Conservation (phyloP, 2,888 invertebrate species). For the Meganola albula region DNA sequence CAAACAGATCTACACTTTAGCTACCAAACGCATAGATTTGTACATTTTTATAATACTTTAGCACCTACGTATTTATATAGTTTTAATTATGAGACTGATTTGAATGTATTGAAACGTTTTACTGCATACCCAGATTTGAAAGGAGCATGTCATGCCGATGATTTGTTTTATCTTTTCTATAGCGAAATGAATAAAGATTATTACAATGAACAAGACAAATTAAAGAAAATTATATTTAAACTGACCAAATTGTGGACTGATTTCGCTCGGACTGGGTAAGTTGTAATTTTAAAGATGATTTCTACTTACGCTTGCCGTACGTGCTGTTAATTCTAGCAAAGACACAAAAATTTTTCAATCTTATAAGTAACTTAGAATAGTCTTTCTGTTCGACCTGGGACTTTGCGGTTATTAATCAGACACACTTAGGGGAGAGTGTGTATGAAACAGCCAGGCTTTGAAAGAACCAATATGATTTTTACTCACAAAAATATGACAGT, state of each 20-base stretch:
- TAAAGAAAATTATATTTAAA: slow-evolving; percentile 44
- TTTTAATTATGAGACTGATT: slow-evolving; percentile 47
- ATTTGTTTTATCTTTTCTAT: slow-evolving; percentile 63
- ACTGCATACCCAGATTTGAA: slow-evolving; percentile 19
- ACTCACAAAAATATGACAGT: too few species aligned
- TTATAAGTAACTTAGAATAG: too few species aligned
- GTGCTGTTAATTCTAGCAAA: too few species aligned
- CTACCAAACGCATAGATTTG: slow-evolving; percentile 44
- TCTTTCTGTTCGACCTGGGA: too few species aligned
- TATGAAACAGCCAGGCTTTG: too few species aligned
- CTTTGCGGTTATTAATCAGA: too few species aligned
- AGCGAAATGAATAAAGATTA: slow-evolving; percentile 44
- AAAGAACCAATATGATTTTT: too few species aligned
- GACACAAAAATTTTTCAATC: too few species aligned
- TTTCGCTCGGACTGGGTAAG: slow-evolving; percentile 64
- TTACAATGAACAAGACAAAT: slow-evolving; percentile 38
- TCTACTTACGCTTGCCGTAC: too few species aligned
- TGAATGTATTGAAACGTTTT: slow-evolving; percentile 45
- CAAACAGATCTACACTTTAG: slow-evolving; percentile 42
- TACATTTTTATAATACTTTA: slow-evolving; percentile 33
- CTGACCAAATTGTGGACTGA: slow-evolving; percentile 65
- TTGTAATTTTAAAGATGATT: slow-evolving; percentile 1
- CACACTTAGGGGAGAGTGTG: too few species aligned
- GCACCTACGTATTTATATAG: slow-evolving; percentile 43
- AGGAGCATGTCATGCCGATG: slow-evolving; percentile 69